Evolutionary conservation across 1,140 invertebrate species (phyloP), one percentile per base, ranked within the genome.

Genomic region (Calliopsis andreniformis): DNA sequence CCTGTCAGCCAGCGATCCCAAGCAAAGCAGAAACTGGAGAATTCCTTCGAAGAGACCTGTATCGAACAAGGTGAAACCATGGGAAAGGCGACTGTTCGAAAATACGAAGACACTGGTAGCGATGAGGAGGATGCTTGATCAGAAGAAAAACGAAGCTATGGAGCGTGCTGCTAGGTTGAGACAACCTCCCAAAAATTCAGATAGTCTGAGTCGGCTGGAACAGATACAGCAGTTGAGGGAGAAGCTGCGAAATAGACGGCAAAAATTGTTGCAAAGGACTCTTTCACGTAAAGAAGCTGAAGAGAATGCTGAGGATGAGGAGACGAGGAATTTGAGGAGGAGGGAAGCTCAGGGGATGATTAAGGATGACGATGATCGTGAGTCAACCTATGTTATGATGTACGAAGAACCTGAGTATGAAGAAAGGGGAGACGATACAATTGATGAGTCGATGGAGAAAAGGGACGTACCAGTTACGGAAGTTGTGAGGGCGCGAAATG

Each of bases 251-350:
- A 42, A 79, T 0, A 89, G 62, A 63, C 72, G 70, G 8, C 67
- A 80, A 0, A 72, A 80, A 51, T 45, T 84, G 1, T 58, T 87
- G 7, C 61, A 87, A 66, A n/a, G n/a, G 84, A 30, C 79, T 75
- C 49, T 63, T 80, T 2, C 73, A 83, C 1, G 7, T 79, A 0
- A 45, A 78, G 7, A 69, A 75, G n/a, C n/a, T n/a, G n/a, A n/a
- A n/a, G n/a, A n/a, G n/a, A 10, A 16, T 82, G 43, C 45, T 43
- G 4, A 78, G 1, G 42, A 82, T n/a, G 56, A 51, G 7, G 45
- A 67, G 8, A 53, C 76, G 16, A 72, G 76, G 20, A 79, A 64
- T 28, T 5, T 87, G 6, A 79, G 66, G 1, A 84, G 70, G 43
- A 80, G 80, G n/a, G 84, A 86, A 18, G 30, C 8, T 6, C 82